Evolutionary conservation across 2,113 vertebrate genomes (phyloP), one percentile per base, ranked within the genome.

Genomic region (Tauraco erythrolophus): DNA sequence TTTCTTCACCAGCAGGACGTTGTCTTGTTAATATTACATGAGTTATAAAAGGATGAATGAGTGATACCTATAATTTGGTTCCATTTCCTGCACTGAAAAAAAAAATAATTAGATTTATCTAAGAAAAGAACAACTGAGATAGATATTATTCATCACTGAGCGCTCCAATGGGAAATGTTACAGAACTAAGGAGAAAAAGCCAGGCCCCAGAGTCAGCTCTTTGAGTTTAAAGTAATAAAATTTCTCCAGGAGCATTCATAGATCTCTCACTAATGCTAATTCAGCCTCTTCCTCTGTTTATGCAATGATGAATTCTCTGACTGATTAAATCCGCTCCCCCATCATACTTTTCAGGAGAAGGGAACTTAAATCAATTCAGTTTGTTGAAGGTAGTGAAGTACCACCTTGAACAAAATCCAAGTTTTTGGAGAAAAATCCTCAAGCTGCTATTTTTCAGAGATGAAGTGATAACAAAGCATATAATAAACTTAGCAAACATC

Each of bases 51-150:
- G 66, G 89, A 96, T 77, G 54, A 89, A 93, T 80, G 58, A 93
- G 35, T 25, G 69, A 94, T 95, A 85, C 64, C 75, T 84, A 87
- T 92, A 90, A 96, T 94, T 84, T 91, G 43, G 95, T 88, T 81
- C 69, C 30, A 92, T 89, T 97, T 97, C 94, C 91, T 91, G 70
- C 46, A 64, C 25, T 37, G 72, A 71, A 92, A 92, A 87, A 77
- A 70, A 64, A 72, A 72, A 51, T 45, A 91, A 94, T 96, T 83
- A 70, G 80, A 92, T 96, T 94, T 92, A 80, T 72, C 93, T 88
- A 76, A 90, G 74, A 91, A 89, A 91, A 94, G 19, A 96, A 89
- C 65, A 88, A 82, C 77, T 45, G 54, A 92, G 65, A n/a, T 78
- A 75, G 65, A n/a, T 81, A 75, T 89, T 96, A 92, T 65, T 97